Percentiles rank a stretch among this genome's conserved stretches.
Conservation (phyloP, 2,797 vertebrate species). For the Nannoperca australis region DNA sequence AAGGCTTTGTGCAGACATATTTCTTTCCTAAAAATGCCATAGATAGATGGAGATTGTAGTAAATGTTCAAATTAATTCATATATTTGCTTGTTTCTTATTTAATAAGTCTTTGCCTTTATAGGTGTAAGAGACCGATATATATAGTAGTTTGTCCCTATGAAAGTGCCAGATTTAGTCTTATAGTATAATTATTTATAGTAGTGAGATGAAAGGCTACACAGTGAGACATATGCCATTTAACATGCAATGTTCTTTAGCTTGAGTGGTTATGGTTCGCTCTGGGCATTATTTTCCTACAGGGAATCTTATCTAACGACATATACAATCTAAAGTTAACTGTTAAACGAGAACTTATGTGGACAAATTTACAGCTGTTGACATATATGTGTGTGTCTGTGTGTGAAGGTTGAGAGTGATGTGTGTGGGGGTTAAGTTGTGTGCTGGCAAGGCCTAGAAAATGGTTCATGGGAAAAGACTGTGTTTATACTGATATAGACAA, state of each 20-base stretch:
- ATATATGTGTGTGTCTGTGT: conserved; percentile 32
- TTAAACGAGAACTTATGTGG: conserved; percentile 24
- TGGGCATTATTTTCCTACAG: background rate
- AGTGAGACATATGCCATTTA: conserved; percentile 10
- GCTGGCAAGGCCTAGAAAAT: conserved; percentile 48
- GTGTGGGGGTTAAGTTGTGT: conserved; percentile 17
- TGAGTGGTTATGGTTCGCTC: background rate
- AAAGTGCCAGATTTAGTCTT: background rate
- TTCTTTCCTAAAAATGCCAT: background rate
- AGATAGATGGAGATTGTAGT: background rate
- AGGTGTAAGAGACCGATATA: too few relatives aligned
- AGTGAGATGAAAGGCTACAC: conserved; percentile 6
- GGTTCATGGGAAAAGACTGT: conserved; percentile 72
- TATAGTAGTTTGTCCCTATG: background rate
- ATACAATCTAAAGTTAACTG: conserved; percentile 35
- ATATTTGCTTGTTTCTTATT: background rate
- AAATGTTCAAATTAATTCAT: background rate
- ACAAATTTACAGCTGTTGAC: conserved; percentile 48
- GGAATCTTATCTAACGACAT: conserved; percentile 30
- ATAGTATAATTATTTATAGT: too few relatives aligned
- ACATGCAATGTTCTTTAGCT: background rate
- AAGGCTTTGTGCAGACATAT: conserved; percentile 19
- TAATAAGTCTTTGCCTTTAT: background rate
- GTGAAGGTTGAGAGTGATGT: background rate
- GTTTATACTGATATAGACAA: conserved; percentile 55